Evolutionary conservation across 2,113 vertebrate species (phyloP), one percentile per base, ranked within the genome.

Genomic region (Dipodomys ordii): DNA sequence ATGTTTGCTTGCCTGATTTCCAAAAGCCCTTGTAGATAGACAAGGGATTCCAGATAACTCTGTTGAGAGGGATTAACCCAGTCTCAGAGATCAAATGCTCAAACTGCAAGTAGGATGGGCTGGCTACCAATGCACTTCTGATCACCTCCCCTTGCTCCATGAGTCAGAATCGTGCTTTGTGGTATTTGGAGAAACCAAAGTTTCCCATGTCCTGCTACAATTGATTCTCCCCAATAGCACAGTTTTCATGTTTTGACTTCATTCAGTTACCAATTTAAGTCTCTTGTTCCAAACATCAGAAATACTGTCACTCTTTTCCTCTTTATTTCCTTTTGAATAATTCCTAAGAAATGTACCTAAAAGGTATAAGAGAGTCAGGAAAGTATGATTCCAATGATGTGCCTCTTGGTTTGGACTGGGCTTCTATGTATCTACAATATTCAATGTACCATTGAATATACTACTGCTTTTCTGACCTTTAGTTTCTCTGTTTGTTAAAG

Each of bases 301-400:
- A 80, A 72, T 72, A 65, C 2, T 60, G 82, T 27, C 18, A 67
- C 92, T 90, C 16, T 74, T 18, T 30, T 76, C 44, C 83, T 7
- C 16, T 46, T 74, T 69, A 11, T 44, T 6, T 71, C 62, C 10
- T 39, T 92, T 87, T 13, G 81, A 76, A 85, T 73, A 69, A 85
- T 65, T 32, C 8, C 0, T 35, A 30, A 76, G 49, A 19, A 87
- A 85, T 20, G 32, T 89, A 19, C 9, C 44, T 27, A 44, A 57
- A 27, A 32, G n/a, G 32, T 27, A 19, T 3, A 46, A 49, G n/a
- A 28, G 4, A 57, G 32, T 76, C 67, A 53, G 78, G 19, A 49
- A 22, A 73, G 12, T 19, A 28, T 39, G 9, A 67, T 11, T 22
- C 39, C 67, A 57, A 10, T 57, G n/a, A 68, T 19, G 27, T 64